These are phyloP conservation scores for Atrichornis clamosus DNA, from an alignment of 2,113 vertebrate species.

Conservation along the genomic window DNA sequence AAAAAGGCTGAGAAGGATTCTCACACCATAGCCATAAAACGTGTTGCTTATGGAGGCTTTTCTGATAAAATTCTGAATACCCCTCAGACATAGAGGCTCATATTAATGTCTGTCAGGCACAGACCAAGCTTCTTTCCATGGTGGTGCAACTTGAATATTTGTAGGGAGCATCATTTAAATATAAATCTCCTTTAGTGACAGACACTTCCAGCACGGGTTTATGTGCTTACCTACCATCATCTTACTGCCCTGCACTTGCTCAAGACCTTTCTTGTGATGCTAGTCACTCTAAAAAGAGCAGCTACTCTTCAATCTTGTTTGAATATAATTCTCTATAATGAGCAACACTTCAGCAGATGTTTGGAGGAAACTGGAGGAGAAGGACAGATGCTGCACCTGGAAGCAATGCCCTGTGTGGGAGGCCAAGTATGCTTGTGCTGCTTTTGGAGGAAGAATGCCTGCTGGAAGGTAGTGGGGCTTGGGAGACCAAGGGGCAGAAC, in stretches of 20 bases:
- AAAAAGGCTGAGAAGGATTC: neutral
- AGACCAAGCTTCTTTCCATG: neutral
- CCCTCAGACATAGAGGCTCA: neutral
- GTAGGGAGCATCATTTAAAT: neutral
- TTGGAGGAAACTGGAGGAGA: neutral
- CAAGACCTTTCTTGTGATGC: neutral
- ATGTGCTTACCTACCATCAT: neutral
- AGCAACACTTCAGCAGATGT: neutral
- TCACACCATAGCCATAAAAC: neutral
- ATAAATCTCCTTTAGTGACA: neutral
- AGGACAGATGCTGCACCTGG: neutral
- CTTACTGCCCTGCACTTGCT: neutral
- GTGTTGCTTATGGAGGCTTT: neutral
- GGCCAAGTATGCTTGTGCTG: fast-evolving
- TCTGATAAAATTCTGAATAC: neutral
- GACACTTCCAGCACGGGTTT: neutral
- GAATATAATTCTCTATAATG: neutral
- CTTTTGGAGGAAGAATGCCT: neutral
- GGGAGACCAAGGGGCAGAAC: neutral
- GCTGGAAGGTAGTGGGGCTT: neutral
- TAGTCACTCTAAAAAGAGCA: neutral
- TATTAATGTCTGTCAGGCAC: neutral
- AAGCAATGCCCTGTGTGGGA: neutral
- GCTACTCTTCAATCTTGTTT: neutral
- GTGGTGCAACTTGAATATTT: neutral